These are phyloP conservation scores for Spodoptera littoralis DNA, from an alignment of 2,888 invertebrate genomes.

Conservation along the genomic window DNA sequence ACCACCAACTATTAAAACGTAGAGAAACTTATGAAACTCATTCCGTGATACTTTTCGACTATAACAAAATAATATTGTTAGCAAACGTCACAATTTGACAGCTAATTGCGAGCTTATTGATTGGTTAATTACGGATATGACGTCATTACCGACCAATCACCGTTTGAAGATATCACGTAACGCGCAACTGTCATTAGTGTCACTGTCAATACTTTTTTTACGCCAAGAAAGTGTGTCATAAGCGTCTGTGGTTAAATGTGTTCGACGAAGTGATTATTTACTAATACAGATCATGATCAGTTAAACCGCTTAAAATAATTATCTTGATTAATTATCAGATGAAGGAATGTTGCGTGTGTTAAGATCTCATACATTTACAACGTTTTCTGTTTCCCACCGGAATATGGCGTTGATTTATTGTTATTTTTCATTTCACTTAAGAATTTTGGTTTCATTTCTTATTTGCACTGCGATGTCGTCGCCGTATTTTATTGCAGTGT, in stretches of 20 bases:
- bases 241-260: constrained; percentile 11
- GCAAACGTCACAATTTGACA: too few species aligned
- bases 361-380: constrained; percentile 25
- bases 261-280: constrained; percentile 47
- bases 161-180: too few species aligned
- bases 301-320: constrained; percentile 37
- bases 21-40: too few species aligned
- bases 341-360: constrained; percentile 54
- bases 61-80: too few species aligned
- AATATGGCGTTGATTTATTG: constrained; percentile 34
- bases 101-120: too few species aligned
- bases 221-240: constrained; percentile 19
- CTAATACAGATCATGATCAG: constrained; percentile 50
- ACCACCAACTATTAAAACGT: too few species aligned
- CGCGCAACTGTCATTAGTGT: too few species aligned
- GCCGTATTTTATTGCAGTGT: constrained; percentile 2
- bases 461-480: constrained; percentile 12
- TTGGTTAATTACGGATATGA: too few species aligned
- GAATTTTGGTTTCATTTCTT: constrained; percentile 49
- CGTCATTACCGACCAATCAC: too few species aligned
- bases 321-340: constrained; percentile 39
- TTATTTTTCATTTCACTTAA: constrained; percentile 36
- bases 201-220: too few species aligned
- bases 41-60: too few species aligned
- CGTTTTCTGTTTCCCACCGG: constrained; percentile 42